A percentile compares a stretch with the other conserved stretches of the same genome.
Evolutionary conservation across 2,888 invertebrate species (phyloP).

Genomic region (Endomychus coccineus): DNA sequence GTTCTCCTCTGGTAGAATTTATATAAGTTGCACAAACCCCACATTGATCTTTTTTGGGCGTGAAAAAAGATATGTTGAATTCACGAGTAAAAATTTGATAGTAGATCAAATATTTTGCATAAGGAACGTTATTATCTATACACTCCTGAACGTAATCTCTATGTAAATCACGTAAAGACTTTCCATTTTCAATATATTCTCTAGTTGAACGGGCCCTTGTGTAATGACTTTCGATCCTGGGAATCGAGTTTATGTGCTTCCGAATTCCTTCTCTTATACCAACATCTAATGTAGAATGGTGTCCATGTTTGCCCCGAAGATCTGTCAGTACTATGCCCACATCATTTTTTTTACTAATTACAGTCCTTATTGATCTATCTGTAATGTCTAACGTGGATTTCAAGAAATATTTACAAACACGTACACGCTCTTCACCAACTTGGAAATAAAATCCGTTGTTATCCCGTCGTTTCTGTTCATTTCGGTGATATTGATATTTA

Average conservation of each 20-base stretch:
- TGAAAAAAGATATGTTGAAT: constrained; percentile 21
- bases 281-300: constrained; percentile 21
- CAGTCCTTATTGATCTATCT: no score
- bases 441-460: no score
- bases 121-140: constrained; percentile 12
- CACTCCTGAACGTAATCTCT: constrained; percentile 23
- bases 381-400: no score
- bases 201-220: constrained; percentile 18
- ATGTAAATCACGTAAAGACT: constrained; percentile 22
- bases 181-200: constrained; percentile 26
- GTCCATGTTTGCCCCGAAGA: constrained; percentile 25
- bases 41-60: constrained; percentile 21
- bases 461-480: no score
- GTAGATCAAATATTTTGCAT: constrained; percentile 17
- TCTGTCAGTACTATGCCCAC: constrained; percentile 19
- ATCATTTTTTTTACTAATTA: constrained; percentile 8
- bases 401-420: no score
- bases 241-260: constrained; percentile 24
- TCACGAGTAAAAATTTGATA: constrained; percentile 19
- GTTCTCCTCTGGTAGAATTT: constrained; percentile 14
- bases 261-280: constrained; percentile 20
- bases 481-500: background rate
- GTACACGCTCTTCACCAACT: no score
- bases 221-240: constrained; percentile 26
- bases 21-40: constrained; percentile 15